phyloP scores from a whole-genome alignment of 2,888 invertebrate genomes.

The Euplagia quadripunctaria region DNA sequence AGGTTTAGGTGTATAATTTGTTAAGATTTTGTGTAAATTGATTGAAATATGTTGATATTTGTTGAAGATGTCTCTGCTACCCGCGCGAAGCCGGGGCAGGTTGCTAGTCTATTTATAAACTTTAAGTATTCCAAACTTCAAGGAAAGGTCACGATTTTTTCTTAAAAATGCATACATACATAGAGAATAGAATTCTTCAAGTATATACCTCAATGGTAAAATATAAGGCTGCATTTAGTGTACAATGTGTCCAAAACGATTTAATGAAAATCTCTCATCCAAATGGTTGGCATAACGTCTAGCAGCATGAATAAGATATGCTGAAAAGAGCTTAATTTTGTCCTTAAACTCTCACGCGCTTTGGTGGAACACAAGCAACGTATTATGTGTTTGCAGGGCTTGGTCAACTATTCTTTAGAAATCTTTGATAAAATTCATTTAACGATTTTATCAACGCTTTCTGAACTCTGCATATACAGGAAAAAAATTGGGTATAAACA shows the following conservation, averaged over 20 bases:
- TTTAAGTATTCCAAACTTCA: too few species aligned
- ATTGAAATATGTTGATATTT: too few species aligned
- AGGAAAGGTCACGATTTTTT: too few species aligned
- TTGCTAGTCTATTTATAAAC: too few species aligned
- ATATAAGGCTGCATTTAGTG: neutral
- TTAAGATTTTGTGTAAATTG: too few species aligned
- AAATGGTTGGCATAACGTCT: neutral
- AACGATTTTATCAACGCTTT: neutral
- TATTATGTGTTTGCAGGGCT: neutral
- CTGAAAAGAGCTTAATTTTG: neutral
- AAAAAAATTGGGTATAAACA: neutral
- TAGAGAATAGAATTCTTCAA: too few species aligned
- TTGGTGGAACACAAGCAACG: neutral
- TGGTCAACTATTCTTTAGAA: too few species aligned
- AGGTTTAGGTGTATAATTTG: too few species aligned
- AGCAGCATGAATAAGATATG: neutral
- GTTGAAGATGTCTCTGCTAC: too few species aligned
- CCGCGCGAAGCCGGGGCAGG: too few species aligned
- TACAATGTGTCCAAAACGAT: neutral
- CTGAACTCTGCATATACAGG: neutral
- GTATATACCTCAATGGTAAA: neutral
- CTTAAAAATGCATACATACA: too few species aligned
- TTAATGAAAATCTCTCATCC: neutral
- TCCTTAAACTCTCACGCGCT: neutral
- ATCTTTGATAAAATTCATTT: too few species aligned